These are phyloP conservation scores for Pogonocherus hispidulus DNA, from an alignment of 2,888 invertebrate species.

Conservation along the genomic window DNA sequence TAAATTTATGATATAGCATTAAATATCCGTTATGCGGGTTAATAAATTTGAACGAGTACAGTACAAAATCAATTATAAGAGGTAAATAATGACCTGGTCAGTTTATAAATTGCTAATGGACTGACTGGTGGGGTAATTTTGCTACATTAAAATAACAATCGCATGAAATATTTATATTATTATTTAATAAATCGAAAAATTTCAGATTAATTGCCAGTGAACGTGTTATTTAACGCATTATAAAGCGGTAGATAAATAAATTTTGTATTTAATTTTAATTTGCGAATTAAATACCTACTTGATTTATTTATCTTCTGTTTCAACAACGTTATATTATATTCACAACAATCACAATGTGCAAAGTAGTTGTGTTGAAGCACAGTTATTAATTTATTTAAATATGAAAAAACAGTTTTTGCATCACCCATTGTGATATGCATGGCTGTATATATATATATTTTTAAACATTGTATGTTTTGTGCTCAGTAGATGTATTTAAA, in stretches of 20 bases:
- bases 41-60: conserved; percentile 6
- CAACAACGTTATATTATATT: too few relatives aligned
- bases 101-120: conserved; percentile 7
- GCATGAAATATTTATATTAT: conserved; percentile 13
- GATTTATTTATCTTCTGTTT: too few relatives aligned
- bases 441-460: too few relatives aligned
- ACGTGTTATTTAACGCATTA: conserved; percentile 14
- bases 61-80: conserved; percentile 9
- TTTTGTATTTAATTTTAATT: conserved; percentile 20
- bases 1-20: background rate
- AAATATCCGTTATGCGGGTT: background rate
- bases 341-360: too few relatives aligned
- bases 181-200: conserved; percentile 20
- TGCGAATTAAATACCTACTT: background rate
- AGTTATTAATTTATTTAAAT: too few relatives aligned
- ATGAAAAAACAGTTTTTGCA: too few relatives aligned
- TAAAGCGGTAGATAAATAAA: background rate
- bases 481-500: too few relatives aligned
- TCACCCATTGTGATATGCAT: too few relatives aligned
- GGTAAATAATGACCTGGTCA: background rate
- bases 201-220: conserved; percentile 2
- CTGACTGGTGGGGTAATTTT: background rate
- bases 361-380: too few relatives aligned
- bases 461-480: too few relatives aligned
- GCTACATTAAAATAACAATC: conserved; percentile 10